A percentile compares a stretch with the other conserved stretches of the same genome.
phyloP scores from a whole-genome alignment of 1,140 invertebrate species.

The Ruditapes philippinarum region DNA sequence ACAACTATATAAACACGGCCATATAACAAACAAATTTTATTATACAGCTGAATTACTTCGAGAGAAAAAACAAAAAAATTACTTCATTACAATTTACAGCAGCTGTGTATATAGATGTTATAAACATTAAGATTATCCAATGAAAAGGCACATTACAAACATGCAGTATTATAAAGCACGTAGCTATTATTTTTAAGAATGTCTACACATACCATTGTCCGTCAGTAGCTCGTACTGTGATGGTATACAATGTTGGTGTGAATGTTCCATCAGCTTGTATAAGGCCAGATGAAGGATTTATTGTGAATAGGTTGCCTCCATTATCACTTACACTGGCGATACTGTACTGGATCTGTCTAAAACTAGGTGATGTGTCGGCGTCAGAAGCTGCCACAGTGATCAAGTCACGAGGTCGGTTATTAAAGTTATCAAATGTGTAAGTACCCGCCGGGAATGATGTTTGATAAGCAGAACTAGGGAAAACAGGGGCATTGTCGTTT shows the following conservation, averaged over 20 bases:
- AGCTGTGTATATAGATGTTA: too few relatives aligned
- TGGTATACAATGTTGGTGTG: constrained; percentile 53
- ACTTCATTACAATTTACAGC: too few relatives aligned
- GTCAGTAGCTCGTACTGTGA: constrained; percentile 69
- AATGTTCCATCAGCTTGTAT: constrained; percentile 68
- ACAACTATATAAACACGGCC: too few relatives aligned
- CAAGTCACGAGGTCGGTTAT: constrained; percentile 29
- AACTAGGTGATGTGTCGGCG: constrained; percentile 59
- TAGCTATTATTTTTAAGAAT: background rate
- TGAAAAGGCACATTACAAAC: too few relatives aligned
- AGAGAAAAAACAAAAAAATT: too few relatives aligned
- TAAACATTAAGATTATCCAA: too few relatives aligned
- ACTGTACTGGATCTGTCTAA: constrained; percentile 66
- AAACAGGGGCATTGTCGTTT: constrained; percentile 72
- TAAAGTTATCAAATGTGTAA: constrained; percentile 57
- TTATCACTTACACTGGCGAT: constrained; percentile 71
- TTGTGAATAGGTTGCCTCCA: constrained; percentile 67
- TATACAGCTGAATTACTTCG: too few relatives aligned
- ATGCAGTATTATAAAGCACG: too few relatives aligned
- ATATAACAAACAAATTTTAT: too few relatives aligned
- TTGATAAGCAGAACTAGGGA: constrained; percentile 59
- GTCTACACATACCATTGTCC: constrained; percentile 53
- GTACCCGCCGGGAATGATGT: constrained; percentile 61
- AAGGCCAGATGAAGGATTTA: constrained; percentile 31
- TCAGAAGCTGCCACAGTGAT: constrained; percentile 74